Percentiles rank a stretch among this genome's conserved stretches.
Evolutionary conservation across 1,140 invertebrate genomes (phyloP).

Genomic region (Nebria ingens): DNA sequence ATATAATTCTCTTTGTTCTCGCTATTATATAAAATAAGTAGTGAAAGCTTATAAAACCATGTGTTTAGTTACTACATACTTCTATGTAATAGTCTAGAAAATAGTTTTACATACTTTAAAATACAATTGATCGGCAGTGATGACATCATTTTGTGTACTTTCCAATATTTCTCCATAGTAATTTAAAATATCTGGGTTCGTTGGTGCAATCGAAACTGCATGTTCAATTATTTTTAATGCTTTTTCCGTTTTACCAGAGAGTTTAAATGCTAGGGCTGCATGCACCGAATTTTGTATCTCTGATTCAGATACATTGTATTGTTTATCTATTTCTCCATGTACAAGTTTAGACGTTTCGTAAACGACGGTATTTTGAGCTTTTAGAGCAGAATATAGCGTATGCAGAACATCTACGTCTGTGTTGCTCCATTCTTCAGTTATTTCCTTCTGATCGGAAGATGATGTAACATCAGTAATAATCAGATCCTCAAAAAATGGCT

Average conservation of each 20-base stretch:
- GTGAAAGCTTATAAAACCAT: background rate
- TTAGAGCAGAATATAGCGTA: background rate
- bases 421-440: background rate
- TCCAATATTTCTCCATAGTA: conserved; percentile 92
- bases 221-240: conserved; percentile 83
- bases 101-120: conserved; percentile 32
- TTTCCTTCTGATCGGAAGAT: background rate
- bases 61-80: background rate
- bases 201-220: conserved; percentile 78
- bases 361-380: background rate
- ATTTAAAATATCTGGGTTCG: conserved; percentile 84
- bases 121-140: conserved; percentile 85
- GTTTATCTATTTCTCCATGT: background rate
- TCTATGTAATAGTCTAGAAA: background rate
- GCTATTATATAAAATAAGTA: background rate
- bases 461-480: background rate
- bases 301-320: conserved; percentile 32
- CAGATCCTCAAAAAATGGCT: background rate
- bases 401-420: background rate
- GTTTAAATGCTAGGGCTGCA: conserved; percentile 74
- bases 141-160: conserved; percentile 70
- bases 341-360: background rate
- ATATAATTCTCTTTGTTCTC: background rate
- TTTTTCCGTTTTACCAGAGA: conserved; percentile 71
- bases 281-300: conserved; percentile 78